These are phyloP conservation scores for Archivesica marissinica DNA, from an alignment of 1,140 invertebrate species.

Conservation along the genomic window DNA sequence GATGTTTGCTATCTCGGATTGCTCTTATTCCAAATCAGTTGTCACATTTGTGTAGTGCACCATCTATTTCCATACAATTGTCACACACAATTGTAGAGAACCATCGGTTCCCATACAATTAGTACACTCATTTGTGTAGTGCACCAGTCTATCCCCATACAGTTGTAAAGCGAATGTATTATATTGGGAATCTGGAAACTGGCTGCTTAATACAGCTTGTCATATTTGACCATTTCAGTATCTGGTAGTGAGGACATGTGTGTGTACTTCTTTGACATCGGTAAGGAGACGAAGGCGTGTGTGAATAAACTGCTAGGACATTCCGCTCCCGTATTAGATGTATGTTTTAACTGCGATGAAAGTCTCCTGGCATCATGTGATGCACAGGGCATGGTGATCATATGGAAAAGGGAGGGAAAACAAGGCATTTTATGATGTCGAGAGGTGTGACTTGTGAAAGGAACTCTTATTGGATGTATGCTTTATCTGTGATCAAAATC, in stretches of 20 bases:
- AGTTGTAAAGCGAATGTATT: too few species aligned
- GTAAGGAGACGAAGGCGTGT: slow-evolving; percentile 88
- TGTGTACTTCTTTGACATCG: slow-evolving; percentile 93
- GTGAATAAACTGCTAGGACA: slow-evolving; percentile 94
- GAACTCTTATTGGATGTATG: background rate
- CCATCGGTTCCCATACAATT: too few species aligned
- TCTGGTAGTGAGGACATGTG: slow-evolving; percentile 94
- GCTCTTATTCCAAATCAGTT: too few species aligned
- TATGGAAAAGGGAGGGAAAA: slow-evolving; percentile 89
- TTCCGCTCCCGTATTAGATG: slow-evolving; percentile 91
- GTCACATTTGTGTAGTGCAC: too few species aligned
- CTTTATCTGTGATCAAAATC: background rate
- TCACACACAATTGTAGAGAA: too few species aligned
- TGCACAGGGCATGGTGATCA: slow-evolving; percentile 92
- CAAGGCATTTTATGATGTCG: slow-evolving; percentile 72
- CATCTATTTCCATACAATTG: too few species aligned
- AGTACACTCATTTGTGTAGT: too few species aligned
- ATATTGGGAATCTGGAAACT: too few species aligned
- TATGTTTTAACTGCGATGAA: slow-evolving; percentile 96
- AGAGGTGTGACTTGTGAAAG: background rate
- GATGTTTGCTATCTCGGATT: too few species aligned
- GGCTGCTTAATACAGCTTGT: too few species aligned
- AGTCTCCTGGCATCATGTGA: slow-evolving; percentile 94
- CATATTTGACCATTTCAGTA: slow-evolving; percentile 87
- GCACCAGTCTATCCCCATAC: too few species aligned